A percentile compares a stretch with the other conserved stretches of the same genome.
phyloP scores from a whole-genome alignment of 2,113 vertebrate species.

The Plecotus auritus region DNA sequence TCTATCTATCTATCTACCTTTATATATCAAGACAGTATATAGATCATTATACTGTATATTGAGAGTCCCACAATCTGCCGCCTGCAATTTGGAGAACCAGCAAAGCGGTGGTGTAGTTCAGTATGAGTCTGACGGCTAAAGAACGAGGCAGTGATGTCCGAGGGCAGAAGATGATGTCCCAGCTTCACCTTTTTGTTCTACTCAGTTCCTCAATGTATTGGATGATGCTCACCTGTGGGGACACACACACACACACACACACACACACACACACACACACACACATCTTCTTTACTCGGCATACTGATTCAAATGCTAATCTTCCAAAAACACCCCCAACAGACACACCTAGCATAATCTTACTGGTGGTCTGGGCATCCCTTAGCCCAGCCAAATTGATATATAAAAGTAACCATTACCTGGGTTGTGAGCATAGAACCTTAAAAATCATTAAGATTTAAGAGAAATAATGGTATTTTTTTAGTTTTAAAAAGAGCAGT shows the following conservation, averaged over 20 bases:
- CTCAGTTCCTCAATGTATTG: not conserved
- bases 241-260: no score
- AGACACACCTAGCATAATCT: not conserved
- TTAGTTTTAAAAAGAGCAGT: not conserved
- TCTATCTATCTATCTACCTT: not conserved
- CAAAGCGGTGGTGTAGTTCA: not conserved
- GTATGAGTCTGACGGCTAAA: not conserved
- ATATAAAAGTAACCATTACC: not conserved
- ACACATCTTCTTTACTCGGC: not conserved
- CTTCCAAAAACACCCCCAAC: not conserved
- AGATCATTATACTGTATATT: not conserved
- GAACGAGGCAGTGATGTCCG: not conserved
- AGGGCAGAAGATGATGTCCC: not conserved
- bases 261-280: no score
- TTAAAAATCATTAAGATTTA: conserved; percentile 16
- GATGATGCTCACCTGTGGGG: no score
- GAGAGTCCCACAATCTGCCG: not conserved
- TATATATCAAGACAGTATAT: not conserved
- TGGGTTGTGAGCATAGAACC: not conserved
- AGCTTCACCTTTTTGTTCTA: not conserved
- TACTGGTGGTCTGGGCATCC: not conserved
- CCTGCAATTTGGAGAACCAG: not conserved
- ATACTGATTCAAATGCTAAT: not conserved
- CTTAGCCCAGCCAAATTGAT: not conserved
- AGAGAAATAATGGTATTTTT: not conserved